Percentiles rank a stretch among this genome's conserved stretches.
Evolutionary conservation across 2,113 vertebrate genomes (phyloP).

Genomic region (Steatornis caripensis): DNA sequence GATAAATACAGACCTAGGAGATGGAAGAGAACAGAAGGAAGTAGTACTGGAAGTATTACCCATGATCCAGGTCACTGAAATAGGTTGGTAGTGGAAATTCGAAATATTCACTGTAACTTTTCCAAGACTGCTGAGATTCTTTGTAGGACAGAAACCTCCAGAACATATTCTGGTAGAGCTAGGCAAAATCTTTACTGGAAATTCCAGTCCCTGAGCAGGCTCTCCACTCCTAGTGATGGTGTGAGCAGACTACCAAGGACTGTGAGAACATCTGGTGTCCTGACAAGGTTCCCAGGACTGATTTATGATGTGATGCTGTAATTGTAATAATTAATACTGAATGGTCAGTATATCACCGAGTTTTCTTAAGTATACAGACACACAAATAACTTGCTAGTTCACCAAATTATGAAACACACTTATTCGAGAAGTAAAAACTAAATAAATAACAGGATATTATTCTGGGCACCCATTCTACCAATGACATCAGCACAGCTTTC

Average conservation of each 20-base stretch:
- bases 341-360: neutral
- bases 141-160: neutral
- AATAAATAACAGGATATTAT: neutral
- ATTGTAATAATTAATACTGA: neutral
- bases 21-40: neutral
- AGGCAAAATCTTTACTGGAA: neutral
- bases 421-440: neutral
- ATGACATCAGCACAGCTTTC: neutral
- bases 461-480: neutral
- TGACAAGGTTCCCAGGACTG: neutral
- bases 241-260: neutral
- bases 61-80: neutral
- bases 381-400: neutral
- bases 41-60: neutral
- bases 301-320: neutral
- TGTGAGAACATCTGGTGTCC: neutral
- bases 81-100: neutral
- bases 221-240: neutral
- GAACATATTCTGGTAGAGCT: neutral
- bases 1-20: neutral
- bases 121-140: neutral
- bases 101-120: neutral
- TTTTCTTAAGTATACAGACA: neutral
- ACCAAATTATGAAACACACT: neutral
- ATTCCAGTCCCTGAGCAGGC: neutral